These are phyloP conservation scores for Macrosiphum euphorbiae DNA, from an alignment of 2,888 invertebrate genomes.

Conservation along the genomic window DNA sequence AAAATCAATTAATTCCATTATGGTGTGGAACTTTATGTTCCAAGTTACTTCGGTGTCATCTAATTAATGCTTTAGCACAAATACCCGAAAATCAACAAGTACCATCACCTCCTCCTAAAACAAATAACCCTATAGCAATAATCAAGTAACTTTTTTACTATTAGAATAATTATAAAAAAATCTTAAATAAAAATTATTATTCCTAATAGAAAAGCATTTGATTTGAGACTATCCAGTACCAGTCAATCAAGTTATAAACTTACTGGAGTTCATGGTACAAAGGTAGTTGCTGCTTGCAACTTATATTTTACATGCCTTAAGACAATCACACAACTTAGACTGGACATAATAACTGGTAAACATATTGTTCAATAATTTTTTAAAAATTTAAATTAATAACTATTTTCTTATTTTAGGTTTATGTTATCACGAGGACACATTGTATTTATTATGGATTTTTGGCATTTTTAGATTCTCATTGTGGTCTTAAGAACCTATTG, in stretches of 20 bases:
- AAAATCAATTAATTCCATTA: slow-evolving; percentile 79
- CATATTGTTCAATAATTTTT: slow-evolving; percentile 45
- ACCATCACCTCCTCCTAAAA: slow-evolving; percentile 65
- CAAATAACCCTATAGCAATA: slow-evolving; percentile 59
- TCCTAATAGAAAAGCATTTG: slow-evolving; percentile 53
- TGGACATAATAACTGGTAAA: slow-evolving; percentile 92
- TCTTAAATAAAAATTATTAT: neutral
- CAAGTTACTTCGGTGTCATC: slow-evolving; percentile 70
- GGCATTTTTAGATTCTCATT: slow-evolving; percentile 87
- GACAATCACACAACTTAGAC: slow-evolving; percentile 89
- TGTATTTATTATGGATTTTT: slow-evolving; percentile 94
- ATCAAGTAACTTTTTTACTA: slow-evolving; percentile 63
- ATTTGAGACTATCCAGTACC: slow-evolving; percentile 51
- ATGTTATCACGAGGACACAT: slow-evolving; percentile 91
- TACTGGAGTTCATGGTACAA: slow-evolving; percentile 68
- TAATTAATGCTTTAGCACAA: slow-evolving; percentile 71
- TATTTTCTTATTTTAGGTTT: slow-evolving; percentile 77
- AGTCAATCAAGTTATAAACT: slow-evolving; percentile 55
- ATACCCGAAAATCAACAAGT: slow-evolving; percentile 65
- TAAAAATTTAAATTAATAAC: neutral
- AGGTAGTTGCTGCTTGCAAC: slow-evolving; percentile 88
- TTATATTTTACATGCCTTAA: slow-evolving; percentile 92
- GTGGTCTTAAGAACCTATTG: slow-evolving; percentile 89
- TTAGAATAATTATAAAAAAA: neutral
- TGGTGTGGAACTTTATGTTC: slow-evolving; percentile 74